Evolutionary conservation across 1,140 invertebrate genomes (phyloP), one percentile per base, ranked within the genome.

Genomic region (Aphelenchoides avenae): DNA sequence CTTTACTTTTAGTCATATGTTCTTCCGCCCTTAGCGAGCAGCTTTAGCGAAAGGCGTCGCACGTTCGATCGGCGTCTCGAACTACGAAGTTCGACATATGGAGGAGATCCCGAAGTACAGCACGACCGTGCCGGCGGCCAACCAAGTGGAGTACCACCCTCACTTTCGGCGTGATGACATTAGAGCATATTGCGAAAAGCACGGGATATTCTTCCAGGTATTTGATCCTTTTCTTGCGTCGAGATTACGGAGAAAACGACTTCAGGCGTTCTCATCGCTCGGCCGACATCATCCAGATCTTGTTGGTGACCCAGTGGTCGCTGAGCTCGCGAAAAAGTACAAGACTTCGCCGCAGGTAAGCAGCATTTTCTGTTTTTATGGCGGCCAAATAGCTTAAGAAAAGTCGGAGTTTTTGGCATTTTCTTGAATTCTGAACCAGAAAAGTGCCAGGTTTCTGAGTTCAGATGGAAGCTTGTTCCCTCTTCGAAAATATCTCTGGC

Each of bases 51-150:
- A n/a, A n/a, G 74, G 71, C 6, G 75, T 75, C 52, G 41, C 89
- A 1, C 83, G 81, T 73, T 82, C 85, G 2, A 86, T 90, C 61
- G 89, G 89, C 4, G 86, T 91, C 0, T 89, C 87, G 0, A 91
- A 91, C 78, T 91, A 87, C 70, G 86, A 83, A 30, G 75, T 84
- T 1, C 76, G 77, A 18, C 89, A 91, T 79, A 72, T 91, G 0
- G 73, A 83, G 61, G 82, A 88, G 57, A 74, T 91, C 18, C 69
- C 85, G 5, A 61, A 75, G n/a, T 79, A 83, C 56, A 82, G 80
- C 71, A 76, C 78, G 60, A 81, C 83, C 18, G 78, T 84, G 13
- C 89, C 88, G 29, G 82, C 84, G 67, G 85, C 89, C 1, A 86
- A 89, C 78, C 88, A 90, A 52, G 37, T 67, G 15, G 80, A 81